Conservation (phyloP, 2,888 invertebrate genomes). For the Hypolimnas misippus region DNA sequence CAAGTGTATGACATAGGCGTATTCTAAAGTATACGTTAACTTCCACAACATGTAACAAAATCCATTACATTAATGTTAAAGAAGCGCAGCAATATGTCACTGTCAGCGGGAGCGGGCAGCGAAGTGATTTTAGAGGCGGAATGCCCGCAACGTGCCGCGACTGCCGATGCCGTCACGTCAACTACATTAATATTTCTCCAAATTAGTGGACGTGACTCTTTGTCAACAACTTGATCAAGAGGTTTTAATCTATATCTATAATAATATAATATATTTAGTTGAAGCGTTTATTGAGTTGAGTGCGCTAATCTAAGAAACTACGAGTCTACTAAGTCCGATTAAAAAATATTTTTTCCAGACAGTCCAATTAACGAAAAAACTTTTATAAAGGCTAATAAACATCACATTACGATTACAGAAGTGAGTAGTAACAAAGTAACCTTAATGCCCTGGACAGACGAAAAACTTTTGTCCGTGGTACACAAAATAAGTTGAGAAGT, state of each 20-base stretch:
- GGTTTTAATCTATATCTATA: background rate
- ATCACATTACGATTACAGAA: too few relatives aligned
- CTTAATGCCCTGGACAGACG: too few relatives aligned
- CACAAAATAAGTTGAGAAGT: too few relatives aligned
- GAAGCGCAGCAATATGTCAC: constrained; percentile 80
- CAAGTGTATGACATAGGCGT: background rate
- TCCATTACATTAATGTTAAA: constrained; percentile 81
- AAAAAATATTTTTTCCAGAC: too few relatives aligned
- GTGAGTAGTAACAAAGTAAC: too few relatives aligned
- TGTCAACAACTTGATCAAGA: constrained; percentile 35
- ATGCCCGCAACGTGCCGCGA: constrained; percentile 76
- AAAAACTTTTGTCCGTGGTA: too few relatives aligned
- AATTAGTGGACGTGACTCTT: constrained; percentile 66
- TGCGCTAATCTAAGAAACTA: too few relatives aligned
- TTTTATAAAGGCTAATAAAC: too few relatives aligned
- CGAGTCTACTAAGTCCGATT: too few relatives aligned
- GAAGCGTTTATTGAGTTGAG: too few relatives aligned
- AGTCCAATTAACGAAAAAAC: too few relatives aligned
- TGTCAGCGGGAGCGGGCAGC: constrained; percentile 73
- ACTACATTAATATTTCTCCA: constrained; percentile 73
- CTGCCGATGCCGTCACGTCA: constrained; percentile 64
- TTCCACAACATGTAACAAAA: constrained; percentile 67
- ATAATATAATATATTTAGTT: too few relatives aligned
- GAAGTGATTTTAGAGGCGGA: constrained; percentile 80
- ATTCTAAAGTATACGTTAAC: background rate